A percentile compares a stretch with the other conserved stretches of the same genome.
Evolutionary conservation across 1,140 invertebrate species (phyloP).

Genomic region (Drosophila nannoptera): DNA sequence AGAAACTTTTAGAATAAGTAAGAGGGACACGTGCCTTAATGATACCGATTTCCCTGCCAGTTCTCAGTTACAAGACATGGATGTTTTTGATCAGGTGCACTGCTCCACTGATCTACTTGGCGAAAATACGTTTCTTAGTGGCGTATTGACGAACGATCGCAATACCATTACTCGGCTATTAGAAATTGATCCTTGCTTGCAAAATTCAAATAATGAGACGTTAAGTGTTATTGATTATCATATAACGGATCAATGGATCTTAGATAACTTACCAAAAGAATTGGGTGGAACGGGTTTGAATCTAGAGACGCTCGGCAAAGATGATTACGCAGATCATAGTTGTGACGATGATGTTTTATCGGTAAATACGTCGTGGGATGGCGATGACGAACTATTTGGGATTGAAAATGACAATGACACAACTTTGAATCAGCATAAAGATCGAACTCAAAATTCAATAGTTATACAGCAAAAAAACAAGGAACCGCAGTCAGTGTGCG

Average conservation of each 20-base stretch:
- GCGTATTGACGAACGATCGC: background rate
- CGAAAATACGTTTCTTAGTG: too few species aligned
- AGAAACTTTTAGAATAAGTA: too few species aligned
- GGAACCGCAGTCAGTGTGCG: too few species aligned
- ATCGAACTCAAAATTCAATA: too few species aligned
- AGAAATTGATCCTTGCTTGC: slow-evolving; percentile 10
- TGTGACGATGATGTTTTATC: slow-evolving; percentile 44
- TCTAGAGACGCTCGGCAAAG: slow-evolving; percentile 2
- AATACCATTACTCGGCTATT: background rate
- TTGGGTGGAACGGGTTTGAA: slow-evolving; percentile 22
- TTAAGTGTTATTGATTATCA: slow-evolving; percentile 25
- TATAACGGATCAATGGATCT: slow-evolving; percentile 5
- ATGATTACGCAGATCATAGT: slow-evolving; percentile 11
- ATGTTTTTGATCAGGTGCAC: slow-evolving; percentile 4
- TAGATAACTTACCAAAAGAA: slow-evolving; percentile 19
- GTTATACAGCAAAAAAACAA: too few species aligned
- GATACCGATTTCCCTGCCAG: background rate
- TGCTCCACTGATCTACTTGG: background rate
- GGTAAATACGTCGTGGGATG: slow-evolving; percentile 45
- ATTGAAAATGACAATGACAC: too few species aligned
- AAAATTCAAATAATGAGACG: slow-evolving; percentile 14
- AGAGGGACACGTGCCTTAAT: too few species aligned
- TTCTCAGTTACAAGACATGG: slow-evolving; percentile 4
- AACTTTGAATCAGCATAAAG: too few species aligned
- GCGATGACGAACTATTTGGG: slow-evolving; percentile 18